A percentile compares a stretch with the other conserved stretches of the same genome.
Evolutionary conservation across 2,888 invertebrate genomes (phyloP).

Genomic region (Salticus scenicus): DNA sequence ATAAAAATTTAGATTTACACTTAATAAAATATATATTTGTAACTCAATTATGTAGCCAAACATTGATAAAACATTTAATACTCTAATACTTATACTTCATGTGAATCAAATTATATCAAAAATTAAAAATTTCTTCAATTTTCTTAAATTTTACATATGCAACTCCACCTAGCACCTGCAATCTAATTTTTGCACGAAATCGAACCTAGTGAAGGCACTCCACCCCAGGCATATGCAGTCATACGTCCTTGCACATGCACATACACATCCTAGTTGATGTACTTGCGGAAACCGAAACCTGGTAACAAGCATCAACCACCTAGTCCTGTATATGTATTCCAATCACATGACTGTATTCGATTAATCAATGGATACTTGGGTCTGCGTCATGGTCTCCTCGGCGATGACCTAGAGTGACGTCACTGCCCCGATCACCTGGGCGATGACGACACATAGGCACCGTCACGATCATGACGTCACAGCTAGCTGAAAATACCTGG

Average conservation of each 20-base stretch:
- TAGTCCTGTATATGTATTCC: neutral
- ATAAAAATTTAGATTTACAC: too few relatives aligned
- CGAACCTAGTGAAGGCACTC: neutral
- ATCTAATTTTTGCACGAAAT: neutral
- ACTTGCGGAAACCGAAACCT: slow-evolving; percentile 6
- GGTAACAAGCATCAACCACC: slow-evolving; percentile 16
- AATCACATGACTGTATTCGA: slow-evolving; percentile 35
- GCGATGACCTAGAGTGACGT: slow-evolving; percentile 46
- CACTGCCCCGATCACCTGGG: slow-evolving; percentile 42
- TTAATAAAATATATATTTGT: too few relatives aligned
- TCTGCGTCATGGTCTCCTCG: slow-evolving; percentile 59
- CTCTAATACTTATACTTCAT: too few relatives aligned
- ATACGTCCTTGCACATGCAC: neutral
- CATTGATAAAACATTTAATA: too few relatives aligned
- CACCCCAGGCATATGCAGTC: neutral
- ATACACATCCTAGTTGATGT: neutral
- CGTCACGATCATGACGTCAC: slow-evolving; percentile 44
- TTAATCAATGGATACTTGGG: slow-evolving; percentile 45
- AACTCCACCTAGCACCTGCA: too few relatives aligned
- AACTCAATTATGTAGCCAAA: too few relatives aligned
- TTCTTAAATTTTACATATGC: too few relatives aligned
- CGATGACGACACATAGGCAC: slow-evolving; percentile 38
- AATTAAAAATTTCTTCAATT: too few relatives aligned
- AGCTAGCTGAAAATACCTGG: neutral
- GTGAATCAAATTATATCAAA: too few relatives aligned